phyloP scores from a whole-genome alignment of 2,888 invertebrate genomes.

The Psylliodes chrysocephalus region DNA sequence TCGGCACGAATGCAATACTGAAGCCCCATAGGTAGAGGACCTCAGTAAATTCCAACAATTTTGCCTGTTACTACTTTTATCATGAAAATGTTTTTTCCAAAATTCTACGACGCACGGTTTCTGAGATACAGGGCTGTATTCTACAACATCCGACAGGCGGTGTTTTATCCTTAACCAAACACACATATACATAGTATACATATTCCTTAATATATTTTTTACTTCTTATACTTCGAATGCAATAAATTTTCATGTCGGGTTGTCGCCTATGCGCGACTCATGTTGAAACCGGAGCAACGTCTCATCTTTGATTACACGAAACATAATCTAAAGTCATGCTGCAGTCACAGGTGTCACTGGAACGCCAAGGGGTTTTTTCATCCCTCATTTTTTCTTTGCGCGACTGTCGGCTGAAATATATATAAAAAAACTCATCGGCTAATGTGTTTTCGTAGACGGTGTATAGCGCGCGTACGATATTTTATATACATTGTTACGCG shows the following conservation, averaged over 20 bases:
- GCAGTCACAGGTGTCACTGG: constrained; percentile 41
- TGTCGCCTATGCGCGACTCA: background rate
- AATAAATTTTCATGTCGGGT: background rate
- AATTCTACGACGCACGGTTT: no score
- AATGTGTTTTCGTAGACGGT: constrained; percentile 43
- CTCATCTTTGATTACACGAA: constrained; percentile 23
- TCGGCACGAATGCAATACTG: no score
- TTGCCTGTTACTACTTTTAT: no score
- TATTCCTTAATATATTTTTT: no score
- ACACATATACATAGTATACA: no score
- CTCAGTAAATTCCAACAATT: no score
- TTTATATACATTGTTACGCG: constrained; percentile 59
- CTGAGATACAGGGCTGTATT: no score
- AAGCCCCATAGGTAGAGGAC: no score
- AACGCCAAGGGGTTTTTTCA: constrained; percentile 40
- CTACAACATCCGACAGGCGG: no score
- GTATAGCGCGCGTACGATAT: constrained; percentile 53
- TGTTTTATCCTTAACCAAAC: no score
- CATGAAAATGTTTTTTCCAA: no score
- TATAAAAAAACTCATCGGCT: constrained; percentile 57
- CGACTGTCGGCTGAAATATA: constrained; percentile 23
- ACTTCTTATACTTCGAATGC: background rate
- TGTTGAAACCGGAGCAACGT: background rate
- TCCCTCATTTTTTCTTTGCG: constrained; percentile 35
- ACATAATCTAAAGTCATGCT: constrained; percentile 35